These are phyloP conservation scores for Melangyna quadrimaculata DNA, from an alignment of 2,888 invertebrate species.

Conservation along the genomic window DNA sequence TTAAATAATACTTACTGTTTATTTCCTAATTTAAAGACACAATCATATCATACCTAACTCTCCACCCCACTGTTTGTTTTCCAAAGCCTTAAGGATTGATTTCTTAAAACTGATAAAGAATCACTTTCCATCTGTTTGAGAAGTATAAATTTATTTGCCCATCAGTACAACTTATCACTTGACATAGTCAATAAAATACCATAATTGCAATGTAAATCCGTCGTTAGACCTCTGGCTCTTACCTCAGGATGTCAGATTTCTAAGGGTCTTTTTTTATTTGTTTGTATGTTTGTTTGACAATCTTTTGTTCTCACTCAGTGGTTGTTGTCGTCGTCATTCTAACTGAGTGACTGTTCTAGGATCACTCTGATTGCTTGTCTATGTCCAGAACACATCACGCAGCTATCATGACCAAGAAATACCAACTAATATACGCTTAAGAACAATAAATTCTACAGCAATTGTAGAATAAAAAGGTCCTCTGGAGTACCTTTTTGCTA, in stretches of 20 bases:
- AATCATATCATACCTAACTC: neutral
- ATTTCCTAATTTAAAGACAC: too few relatives aligned
- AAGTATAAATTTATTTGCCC: slow-evolving; percentile 72
- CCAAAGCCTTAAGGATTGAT: slow-evolving; percentile 49
- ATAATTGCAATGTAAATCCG: slow-evolving; percentile 75
- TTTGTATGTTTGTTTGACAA: slow-evolving; percentile 3
- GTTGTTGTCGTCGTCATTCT: neutral
- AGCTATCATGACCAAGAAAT: slow-evolving; percentile 67
- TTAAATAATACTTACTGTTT: too few relatives aligned
- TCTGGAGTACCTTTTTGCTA: slow-evolving; percentile 13
- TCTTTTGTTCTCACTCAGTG: slow-evolving; percentile 37
- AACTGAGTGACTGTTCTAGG: slow-evolving; percentile 53
- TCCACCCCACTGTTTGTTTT: slow-evolving; percentile 21
- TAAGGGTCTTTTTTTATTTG: slow-evolving; percentile 31
- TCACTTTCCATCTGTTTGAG: slow-evolving; percentile 72
- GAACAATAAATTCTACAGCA: slow-evolving; percentile 67
- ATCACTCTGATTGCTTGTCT: slow-evolving; percentile 54
- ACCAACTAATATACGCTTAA: slow-evolving; percentile 62
- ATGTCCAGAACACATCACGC: slow-evolving; percentile 65
- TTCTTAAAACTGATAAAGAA: slow-evolving; percentile 68
- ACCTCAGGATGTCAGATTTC: slow-evolving; percentile 3
- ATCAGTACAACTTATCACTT: slow-evolving; percentile 73
- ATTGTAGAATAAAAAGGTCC: slow-evolving; percentile 58
- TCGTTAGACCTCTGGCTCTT: slow-evolving; percentile 49
- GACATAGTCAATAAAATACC: slow-evolving; percentile 74